Evolutionary conservation across 2,888 invertebrate species (phyloP), one percentile per base, ranked within the genome.

Genomic region (Agapostemon virescens): DNA sequence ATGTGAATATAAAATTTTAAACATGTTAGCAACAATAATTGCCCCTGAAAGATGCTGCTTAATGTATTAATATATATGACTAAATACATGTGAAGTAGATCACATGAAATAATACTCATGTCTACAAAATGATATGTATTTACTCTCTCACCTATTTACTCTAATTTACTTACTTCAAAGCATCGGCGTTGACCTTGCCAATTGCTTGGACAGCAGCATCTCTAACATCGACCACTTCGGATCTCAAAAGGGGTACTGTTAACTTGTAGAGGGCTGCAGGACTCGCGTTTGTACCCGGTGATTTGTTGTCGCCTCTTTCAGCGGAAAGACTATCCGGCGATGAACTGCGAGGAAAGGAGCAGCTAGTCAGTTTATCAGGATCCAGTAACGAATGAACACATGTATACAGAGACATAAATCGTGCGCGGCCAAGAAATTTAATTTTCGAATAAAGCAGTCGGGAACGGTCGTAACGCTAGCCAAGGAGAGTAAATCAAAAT

Each of bases 161-260:
- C 11, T 58, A 55, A 58, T 33, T 33, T 63, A 81, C 94, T 94
- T 93, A 98, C 98, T 98, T 98, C 82, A 99, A 95, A 13, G 98
- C 98, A 87, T 97, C 96, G 26, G 98, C 96, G 93, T 99, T 99
- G 90, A 98, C 97, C 93, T 98, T 97, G 71, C 99, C 99, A 82
- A 99, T 95, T 1, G 99, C 99, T 87, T 97, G 95, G 20, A 99
- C 97, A 9, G 98, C 98, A 0, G 98, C 97, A 93, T 99, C 99
- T 79, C 99, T 94, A 83, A 99, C 98, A 92, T 99, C 99, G 1
- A 95, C 95, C 73, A 97, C 96, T 93, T 99, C 99, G 93, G 98
- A 98, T 74, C 98, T 95, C 74, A 99, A 94, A 86, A 99, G 94
- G 13, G 98, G 98, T 77, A 98, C 97, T 17, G 98, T 96, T 85